Base-by-base conservation (phyloP, 2,797 vertebrate genomes). In the Melanotaenia nigrans region DNA sequence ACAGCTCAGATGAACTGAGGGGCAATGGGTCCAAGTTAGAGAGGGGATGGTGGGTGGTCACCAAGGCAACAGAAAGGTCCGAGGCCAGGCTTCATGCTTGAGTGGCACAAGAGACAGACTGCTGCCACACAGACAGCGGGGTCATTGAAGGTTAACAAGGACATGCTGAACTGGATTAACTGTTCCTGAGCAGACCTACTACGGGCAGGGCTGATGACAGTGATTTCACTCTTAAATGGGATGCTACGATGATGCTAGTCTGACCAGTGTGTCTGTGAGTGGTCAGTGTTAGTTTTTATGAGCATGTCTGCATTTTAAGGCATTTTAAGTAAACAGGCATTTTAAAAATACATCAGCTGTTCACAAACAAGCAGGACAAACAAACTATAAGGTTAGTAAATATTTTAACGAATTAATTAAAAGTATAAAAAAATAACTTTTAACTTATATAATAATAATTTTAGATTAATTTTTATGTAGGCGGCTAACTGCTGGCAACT, bases 41-140 rank as follows among this genome's bases (percentile, higher is more conserved):
- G 9, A 69, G 42, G 33, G 38, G 67, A 65, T 67, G 54, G 63
- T 57, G 61, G 71, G 63, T 72, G 61, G 69, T 83, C 81, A 71
- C 87, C 87, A 87, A 78, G 86, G 90, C 68, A 87, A 91, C 88
- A 5, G 73, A 63, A 74, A 65, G 45, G 80, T 79, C 73, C n/a
- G 25, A 54, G 80, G 85, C 80, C 88, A 77, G 85, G 36, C 61
- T 83, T 91, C 81, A 79, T 45, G 58, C 70, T 61, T 87, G 83
- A 89, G 61, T 75, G 77, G 40, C 61, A 64, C 38, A 35, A 70
- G 79, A 80, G 82, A 81, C 71, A 61, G 68, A 67, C 73, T 49
- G 71, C 58, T 73, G 62, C 71, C 76, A 70, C 61, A 58, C 73
- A 83, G 47, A 51, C 59, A 61, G 75, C 81, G 76, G 65, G 33